phyloP scores from a whole-genome alignment of 1,140 invertebrate genomes.

The Delia radicum region DNA sequence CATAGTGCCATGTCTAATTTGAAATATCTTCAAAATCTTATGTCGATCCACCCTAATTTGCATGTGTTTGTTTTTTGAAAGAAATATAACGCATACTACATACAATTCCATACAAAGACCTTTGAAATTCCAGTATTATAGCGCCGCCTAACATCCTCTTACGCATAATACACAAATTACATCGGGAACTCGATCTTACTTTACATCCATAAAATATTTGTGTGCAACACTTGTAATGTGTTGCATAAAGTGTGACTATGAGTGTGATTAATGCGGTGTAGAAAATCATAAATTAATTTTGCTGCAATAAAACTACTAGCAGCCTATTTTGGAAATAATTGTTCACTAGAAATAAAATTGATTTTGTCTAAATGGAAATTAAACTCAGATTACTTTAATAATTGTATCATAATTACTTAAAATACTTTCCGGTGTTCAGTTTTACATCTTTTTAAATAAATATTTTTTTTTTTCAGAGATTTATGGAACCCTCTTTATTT shows the following conservation, averaged over 20 bases:
- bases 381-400: constrained; percentile 15
- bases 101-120: not conserved
- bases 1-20: too few species aligned
- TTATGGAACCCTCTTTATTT: too few species aligned
- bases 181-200: not conserved
- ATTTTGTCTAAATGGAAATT: too few species aligned
- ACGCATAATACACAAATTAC: not conserved
- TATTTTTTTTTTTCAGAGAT: too few species aligned
- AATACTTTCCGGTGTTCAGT: too few species aligned
- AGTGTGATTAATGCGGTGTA: constrained; percentile 13
- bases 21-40: too few species aligned
- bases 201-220: not conserved
- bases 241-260: constrained; percentile 1
- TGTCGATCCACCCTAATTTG: too few species aligned
- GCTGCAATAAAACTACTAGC: too few species aligned
- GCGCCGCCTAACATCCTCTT: constrained; percentile 10
- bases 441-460: too few species aligned
- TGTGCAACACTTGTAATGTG: not conserved
- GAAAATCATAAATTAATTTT: constrained; percentile 21
- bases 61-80: not conserved
- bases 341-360: too few species aligned
- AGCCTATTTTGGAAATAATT: too few species aligned
- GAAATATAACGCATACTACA: not conserved
- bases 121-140: not conserved
- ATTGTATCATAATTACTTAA: constrained; percentile 2